phyloP scores from a whole-genome alignment of 2,888 invertebrate genomes.

The Tyria jacobaeae region DNA sequence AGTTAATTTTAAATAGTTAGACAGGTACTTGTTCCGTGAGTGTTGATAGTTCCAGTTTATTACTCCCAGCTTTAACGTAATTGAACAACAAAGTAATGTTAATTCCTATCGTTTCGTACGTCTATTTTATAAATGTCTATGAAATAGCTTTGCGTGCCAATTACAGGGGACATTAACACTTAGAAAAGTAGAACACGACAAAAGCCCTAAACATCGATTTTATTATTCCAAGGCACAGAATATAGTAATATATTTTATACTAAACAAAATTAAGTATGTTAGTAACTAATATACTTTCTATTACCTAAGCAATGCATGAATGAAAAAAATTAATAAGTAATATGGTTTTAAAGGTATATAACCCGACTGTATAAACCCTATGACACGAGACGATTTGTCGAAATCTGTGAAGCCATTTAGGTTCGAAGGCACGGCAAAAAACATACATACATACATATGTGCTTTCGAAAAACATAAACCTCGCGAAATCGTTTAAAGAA shows the following conservation, averaged over 20 bases:
- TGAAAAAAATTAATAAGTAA: no score
- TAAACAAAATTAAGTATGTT: neutral
- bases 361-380: no score
- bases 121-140: constrained; percentile 12
- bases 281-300: no score
- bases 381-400: no score
- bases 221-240: neutral
- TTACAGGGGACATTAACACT: neutral
- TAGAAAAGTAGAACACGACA: neutral
- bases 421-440: no score
- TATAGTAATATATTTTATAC: neutral
- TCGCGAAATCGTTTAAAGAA: no score
- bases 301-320: no score
- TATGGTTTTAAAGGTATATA: no score
- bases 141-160: constrained; percentile 7
- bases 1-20: constrained; percentile 31
- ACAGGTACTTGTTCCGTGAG: constrained; percentile 11
- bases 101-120: constrained; percentile 19
- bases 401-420: no score
- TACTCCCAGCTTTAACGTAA: neutral
- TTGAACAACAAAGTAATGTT: constrained; percentile 7
- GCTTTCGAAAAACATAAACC: no score
- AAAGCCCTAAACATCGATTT: neutral
- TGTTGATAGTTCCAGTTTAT: constrained; percentile 15
- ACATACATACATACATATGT: no score